These are phyloP conservation scores for Pseudorhiza aurosa DNA, from an alignment of 30 jellyfish, hydroid and myxozoan species.

Conservation along the genomic window DNA sequence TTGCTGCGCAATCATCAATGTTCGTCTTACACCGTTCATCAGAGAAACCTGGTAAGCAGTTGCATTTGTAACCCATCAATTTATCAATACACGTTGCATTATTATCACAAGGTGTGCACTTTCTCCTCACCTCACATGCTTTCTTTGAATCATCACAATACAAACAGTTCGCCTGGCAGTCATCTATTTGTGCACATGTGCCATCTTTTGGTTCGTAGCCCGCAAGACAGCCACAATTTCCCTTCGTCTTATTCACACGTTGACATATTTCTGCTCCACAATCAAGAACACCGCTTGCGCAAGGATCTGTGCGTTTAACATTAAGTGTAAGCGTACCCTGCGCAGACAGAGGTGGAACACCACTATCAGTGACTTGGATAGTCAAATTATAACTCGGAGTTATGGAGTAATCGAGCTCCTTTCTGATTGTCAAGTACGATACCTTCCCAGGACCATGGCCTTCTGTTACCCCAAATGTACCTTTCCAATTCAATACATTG, in stretches of 20 bases:
- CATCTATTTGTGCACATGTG: conserved; percentile 66
- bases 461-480: conserved; percentile 41
- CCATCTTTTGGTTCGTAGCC: conserved; percentile 67
- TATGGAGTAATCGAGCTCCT: conserved; percentile 57
- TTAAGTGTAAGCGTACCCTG: conserved; percentile 27
- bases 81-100: conserved; percentile 54
- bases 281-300: conserved; percentile 38
- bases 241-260: conserved; percentile 64
- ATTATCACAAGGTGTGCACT: conserved; percentile 46
- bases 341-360: conserved; percentile 79
- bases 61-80: conserved; percentile 33
- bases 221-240: conserved; percentile 66
- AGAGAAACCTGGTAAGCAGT: conserved; percentile 63
- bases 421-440: conserved; percentile 40
- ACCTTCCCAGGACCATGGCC: conserved; percentile 69
- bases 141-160: conserved; percentile 56
- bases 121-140: conserved; percentile 24
- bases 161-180: conserved; percentile 66
- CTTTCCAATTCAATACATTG: conserved; percentile 36
- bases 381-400: conserved; percentile 14
- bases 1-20: conserved; percentile 47
- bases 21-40: conserved; percentile 57
- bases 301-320: conserved; percentile 72
- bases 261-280: conserved; percentile 74
- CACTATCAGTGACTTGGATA: conserved; percentile 78